Conservation (phyloP, 1,140 invertebrate species). For the Drosophila sucinea region DNA sequence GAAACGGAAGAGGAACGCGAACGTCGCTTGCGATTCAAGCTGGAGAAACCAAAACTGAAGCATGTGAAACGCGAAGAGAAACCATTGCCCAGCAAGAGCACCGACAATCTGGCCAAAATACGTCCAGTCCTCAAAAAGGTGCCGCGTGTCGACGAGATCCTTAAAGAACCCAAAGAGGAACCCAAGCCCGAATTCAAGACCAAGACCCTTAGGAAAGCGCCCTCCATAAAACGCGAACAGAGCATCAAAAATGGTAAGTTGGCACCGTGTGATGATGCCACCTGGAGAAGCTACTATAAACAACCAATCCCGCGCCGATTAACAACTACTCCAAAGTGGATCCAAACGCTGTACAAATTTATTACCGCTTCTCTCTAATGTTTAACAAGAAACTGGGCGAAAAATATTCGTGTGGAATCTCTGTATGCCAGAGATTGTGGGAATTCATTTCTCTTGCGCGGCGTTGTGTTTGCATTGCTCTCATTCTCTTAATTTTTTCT, state of each 20-base stretch:
- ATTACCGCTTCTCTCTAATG: slow-evolving; percentile 67
- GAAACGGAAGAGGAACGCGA: slow-evolving; percentile 79
- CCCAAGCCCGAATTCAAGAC: slow-evolving; percentile 81
- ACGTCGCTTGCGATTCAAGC: slow-evolving; percentile 69
- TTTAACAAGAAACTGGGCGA: slow-evolving; percentile 21
- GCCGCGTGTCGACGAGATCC: slow-evolving; percentile 76
- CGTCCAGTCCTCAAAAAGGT: slow-evolving; percentile 79
- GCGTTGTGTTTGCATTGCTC: slow-evolving; percentile 5
- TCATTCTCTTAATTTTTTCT: slow-evolving; percentile 16
- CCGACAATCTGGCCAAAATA: slow-evolving; percentile 73
- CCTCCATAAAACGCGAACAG: slow-evolving; percentile 73
- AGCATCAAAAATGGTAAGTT: slow-evolving; percentile 81
- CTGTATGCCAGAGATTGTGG: background rate
- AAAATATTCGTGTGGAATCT: slow-evolving; percentile 20
- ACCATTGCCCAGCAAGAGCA: slow-evolving; percentile 77
- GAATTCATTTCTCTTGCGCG: slow-evolving; percentile 3
- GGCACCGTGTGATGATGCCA: slow-evolving; percentile 19
- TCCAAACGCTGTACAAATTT: slow-evolving; percentile 63
- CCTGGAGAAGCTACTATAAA: slow-evolving; percentile 35
- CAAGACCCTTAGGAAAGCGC: slow-evolving; percentile 78
- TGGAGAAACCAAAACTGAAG: slow-evolving; percentile 77
- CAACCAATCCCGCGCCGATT: slow-evolving; percentile 62
- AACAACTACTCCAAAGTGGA: slow-evolving; percentile 69
- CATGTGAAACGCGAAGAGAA: slow-evolving; percentile 81
- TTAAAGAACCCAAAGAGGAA: slow-evolving; percentile 82